Evolutionary conservation across 2,888 invertebrate species (phyloP), one percentile per base, ranked within the genome.

Genomic region (Tiliacea aurago): DNA sequence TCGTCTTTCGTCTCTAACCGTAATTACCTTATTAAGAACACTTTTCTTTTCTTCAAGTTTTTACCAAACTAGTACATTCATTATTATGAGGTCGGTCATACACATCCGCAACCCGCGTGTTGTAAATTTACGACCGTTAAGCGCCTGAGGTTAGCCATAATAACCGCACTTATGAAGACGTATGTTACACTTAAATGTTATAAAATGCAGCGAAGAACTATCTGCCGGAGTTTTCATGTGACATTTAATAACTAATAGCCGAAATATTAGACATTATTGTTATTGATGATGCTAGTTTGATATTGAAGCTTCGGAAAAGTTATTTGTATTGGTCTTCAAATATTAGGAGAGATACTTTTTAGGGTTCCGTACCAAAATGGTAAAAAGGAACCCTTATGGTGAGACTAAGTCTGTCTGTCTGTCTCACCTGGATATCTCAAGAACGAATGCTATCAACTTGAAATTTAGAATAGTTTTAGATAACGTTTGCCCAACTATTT

Each of bases 141-240:
- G n/a, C 45, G 11, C 37, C 78, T 13, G 49, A 47, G 59, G 78
- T 61, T 41, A 70, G 74, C 58, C 37, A 37, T 51, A 69, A 69
- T 37, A 70, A 41, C 70, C 37, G 28, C 18, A 23, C 59, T 59
- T 58, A 11, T 18, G 70, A 45, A 51, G 18, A 53, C 58, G 28
- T 75, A 47, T 53, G 47, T 75, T 15, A 53, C 70, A 78, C 78
- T 53, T 59, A 59, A 70, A 75, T 47, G 59, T 59, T 75, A 70
- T 59, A 59, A 75, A 75, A 59, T 78, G 45, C 15, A n/a, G 28
- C 20, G 11, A 20, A 47, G 28, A 28, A 58, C n/a, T 59, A 47
- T 59, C 47, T 53, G 28, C 13, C 5, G 9, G 37, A 51, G 41
- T 53, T 49, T 33, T 23, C 23, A 23, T 69, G 41, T 33, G 78